Evolutionary conservation across 2,113 vertebrate genomes (phyloP).

Genomic region (Porphyrio hochstetteri): DNA sequence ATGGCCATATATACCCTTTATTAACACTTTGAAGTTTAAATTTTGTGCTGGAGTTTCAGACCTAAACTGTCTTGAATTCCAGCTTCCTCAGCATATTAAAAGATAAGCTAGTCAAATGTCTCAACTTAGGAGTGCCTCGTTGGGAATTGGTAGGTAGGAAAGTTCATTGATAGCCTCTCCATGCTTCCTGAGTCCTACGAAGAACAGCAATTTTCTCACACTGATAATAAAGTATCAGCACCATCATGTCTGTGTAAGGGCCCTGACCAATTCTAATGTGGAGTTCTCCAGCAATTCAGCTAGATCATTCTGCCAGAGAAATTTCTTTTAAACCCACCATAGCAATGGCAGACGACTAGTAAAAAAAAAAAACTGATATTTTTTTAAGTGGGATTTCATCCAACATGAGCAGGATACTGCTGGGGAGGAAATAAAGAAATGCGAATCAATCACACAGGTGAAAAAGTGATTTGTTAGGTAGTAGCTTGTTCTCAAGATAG

Average conservation of each 20-base stretch:
- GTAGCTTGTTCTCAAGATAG: background rate
- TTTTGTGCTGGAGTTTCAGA: background rate
- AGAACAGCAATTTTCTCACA: background rate
- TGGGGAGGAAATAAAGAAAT: background rate
- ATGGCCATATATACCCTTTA: accelerated
- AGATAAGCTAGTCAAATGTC: background rate
- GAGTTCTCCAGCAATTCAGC: background rate
- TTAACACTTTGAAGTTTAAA: background rate
- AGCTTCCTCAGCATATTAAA: background rate
- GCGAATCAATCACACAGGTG: background rate
- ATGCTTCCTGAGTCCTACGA: background rate
- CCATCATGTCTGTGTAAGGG: background rate
- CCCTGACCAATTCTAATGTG: background rate
- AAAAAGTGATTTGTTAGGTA: background rate
- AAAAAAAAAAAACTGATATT: background rate
- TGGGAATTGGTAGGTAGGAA: background rate
- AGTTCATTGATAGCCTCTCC: background rate
- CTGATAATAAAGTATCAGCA: background rate
- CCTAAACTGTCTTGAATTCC: background rate
- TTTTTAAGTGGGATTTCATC: background rate
- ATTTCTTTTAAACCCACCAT: background rate
- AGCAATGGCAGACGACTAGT: background rate
- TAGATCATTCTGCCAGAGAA: background rate
- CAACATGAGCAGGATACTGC: background rate
- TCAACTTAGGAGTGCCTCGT: background rate